Base-by-base conservation (phyloP, 2,113 vertebrate species). In the Atlantisia rogersi region DNA sequence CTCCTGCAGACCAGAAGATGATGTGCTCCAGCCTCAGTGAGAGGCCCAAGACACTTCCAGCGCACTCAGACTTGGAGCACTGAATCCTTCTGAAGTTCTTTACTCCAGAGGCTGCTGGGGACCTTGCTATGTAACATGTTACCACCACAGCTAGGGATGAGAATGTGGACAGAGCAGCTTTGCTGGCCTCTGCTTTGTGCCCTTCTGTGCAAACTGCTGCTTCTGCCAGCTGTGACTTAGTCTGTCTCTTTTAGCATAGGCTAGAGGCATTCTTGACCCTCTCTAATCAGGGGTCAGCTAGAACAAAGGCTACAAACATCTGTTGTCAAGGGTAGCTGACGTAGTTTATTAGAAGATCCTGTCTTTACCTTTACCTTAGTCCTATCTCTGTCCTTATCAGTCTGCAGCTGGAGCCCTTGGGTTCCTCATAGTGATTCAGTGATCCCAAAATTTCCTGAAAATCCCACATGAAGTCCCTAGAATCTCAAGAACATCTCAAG, bases 381-480 rank as follows among this genome's bases (percentile, higher is more conserved):
- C 32, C 32, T 46, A 19, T 52, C 25, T 76, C 28, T 71, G 32
- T 52, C 35, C 40, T 69, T 44, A 28, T 15, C 15, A 7, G 6
- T 26, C 22, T 76, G 28, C 17, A 80, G 19, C 7, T 55, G 28
- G 22, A 67, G 24, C 15, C 10, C 18, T 55, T 8, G 9, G 5
- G 6, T 15, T 89, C 53, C 21, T 60, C 31, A 44, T 42, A 79
- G 9, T 19, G 17, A 46, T 46, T 46, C 44, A 46, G 44, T 46
- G 10, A 63, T 63, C 12, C 10, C 1, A 5, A 39, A 83, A 29
- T 25, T 11, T 1, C 20, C 8, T 2, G 10, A 8, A 4, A 7
- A 50, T 48, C 4, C 48, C 40, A 26, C 9, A 68, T 7, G 50
- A 67, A 76, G 32, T 26, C 5, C 21, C 35, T 20, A 32, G 39